A percentile compares a stretch with the other conserved stretches of the same genome.
phyloP scores from a whole-genome alignment of 2,797 vertebrate genomes.

The Thamnophis elegans region DNA sequence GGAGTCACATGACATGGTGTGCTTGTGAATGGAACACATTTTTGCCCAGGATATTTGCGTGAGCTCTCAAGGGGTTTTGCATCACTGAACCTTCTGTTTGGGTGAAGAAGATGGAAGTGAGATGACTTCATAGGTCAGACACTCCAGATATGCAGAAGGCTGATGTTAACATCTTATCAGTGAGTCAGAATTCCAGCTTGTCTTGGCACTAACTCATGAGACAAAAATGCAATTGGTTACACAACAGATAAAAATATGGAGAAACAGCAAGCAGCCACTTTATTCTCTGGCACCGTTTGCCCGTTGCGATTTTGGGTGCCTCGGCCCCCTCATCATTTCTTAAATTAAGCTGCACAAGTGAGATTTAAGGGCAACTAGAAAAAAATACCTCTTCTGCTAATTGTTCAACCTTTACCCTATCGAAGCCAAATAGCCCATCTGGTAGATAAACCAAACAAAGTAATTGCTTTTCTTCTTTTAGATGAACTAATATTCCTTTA shows the following conservation, averaged over 20 bases:
- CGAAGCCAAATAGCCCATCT: not conserved
- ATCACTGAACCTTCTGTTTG: slow-evolving; percentile 31
- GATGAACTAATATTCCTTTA: not conserved
- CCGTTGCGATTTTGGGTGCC: not conserved
- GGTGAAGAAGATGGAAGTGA: slow-evolving; percentile 18
- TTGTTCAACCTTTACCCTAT: rapidly evolving
- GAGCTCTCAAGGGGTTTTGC: slow-evolving; percentile 31
- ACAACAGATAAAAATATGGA: slow-evolving; percentile 58
- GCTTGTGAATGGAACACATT: slow-evolving; percentile 60
- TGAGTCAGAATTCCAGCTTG: slow-evolving; percentile 59
- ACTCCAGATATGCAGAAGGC: slow-evolving; percentile 60
- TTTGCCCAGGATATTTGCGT: slow-evolving; percentile 28
- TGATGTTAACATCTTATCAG: slow-evolving; percentile 76
- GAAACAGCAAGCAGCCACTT: slow-evolving; percentile 57
- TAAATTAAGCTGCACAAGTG: not conserved
- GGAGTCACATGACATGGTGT: slow-evolving; percentile 32
- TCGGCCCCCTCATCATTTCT: not conserved
- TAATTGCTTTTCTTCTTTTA: not conserved
- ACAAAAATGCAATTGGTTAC: slow-evolving; percentile 68
- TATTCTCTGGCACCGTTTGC: slow-evolving; percentile 28
- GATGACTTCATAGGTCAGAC: slow-evolving; percentile 60
- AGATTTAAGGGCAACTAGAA: not conserved
- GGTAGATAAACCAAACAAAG: not conserved
- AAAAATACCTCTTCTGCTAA: not conserved
- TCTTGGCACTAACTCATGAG: slow-evolving; percentile 66